Conservation (phyloP, 2,797 vertebrate genomes). For the Cirrhinus molitorella region DNA sequence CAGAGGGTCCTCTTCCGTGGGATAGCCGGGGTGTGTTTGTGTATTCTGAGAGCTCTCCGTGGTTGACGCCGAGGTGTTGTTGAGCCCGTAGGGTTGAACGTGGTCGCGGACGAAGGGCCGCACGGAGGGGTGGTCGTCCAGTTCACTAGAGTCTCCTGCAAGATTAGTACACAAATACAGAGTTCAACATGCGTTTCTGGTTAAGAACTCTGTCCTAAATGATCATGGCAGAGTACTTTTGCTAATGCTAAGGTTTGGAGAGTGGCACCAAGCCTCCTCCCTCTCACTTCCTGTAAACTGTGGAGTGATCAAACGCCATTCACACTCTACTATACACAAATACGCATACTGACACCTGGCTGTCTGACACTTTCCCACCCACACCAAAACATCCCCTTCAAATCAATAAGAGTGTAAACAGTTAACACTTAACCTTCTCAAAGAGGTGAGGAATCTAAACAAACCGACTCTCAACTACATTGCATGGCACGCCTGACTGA, state of each 20-base stretch:
- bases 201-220: conserved; percentile 17
- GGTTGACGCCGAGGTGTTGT: conserved; percentile 86
- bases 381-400: not conserved
- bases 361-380: conserved; percentile 22
- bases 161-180: not conserved
- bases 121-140: conserved; percentile 85
- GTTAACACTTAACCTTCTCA: conserved; percentile 26
- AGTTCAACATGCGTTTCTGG: not conserved
- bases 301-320: conserved; percentile 58
- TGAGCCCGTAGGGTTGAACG: conserved; percentile 76
- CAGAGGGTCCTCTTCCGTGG: conserved; percentile 91
- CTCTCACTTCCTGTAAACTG: conserved; percentile 69
- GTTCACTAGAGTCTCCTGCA: conserved; percentile 94
- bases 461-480: conserved; percentile 24
- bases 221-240: not conserved
- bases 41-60: conserved; percentile 97
- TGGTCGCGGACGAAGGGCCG: conserved; percentile 78
- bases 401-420: conserved; percentile 16
- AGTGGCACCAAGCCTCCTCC: conserved; percentile 30
- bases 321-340: conserved; percentile 65
- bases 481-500: not conserved
- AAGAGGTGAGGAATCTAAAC: conserved; percentile 35
- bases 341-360: conserved; percentile 56
- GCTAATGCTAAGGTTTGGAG: not conserved
- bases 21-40: conserved; percentile 92